Evolutionary conservation across 2,113 vertebrate species (phyloP), one percentile per base, ranked within the genome.

Genomic region (Podilymbus podiceps): DNA sequence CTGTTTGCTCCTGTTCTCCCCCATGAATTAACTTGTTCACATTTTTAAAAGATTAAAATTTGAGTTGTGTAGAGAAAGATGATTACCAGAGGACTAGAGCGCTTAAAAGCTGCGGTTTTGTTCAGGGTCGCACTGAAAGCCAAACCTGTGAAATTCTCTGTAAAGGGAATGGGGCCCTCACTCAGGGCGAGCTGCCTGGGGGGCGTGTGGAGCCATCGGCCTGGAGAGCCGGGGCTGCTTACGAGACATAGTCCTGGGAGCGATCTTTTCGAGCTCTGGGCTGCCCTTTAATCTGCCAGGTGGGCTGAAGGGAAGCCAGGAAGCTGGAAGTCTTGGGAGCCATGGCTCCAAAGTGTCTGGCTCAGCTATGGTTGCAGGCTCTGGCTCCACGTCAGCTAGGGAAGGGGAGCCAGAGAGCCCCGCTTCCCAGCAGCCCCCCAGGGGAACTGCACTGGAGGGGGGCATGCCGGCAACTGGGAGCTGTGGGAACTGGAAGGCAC

Each of bases 241-340:
- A 44, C 4, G 8, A 93, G 84, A 67, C 74, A 8, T 69, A 18
- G 85, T 1, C 71, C 59, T 93, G 92, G 85, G 79, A 95, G 40
- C 0, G 1, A 38, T 22, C 23, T 76, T 69, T 56, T 85, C 55
- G 5, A 60, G 49, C 94, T 93, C 88, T 93, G 86, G 72, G 91
- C 95, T 95, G 92, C 95, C 96, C 94, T 96, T 95, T 93, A 78
- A 96, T 97, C 94, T 95, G 94, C 96, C 95, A 95, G 96, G 94
- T 93, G 94, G 95, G 95, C 95, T 97, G 96, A 95, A 89, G 94
- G 91, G 67, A 52, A 95, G 95, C 95, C 94, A 96, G 96, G 55
- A 87, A 66, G 50, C 9, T 3, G 52, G 58, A 75, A 90, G 75
- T 88, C 83, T 89, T 56, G 17, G 86, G 90, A 95, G 89, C 90